Percentiles rank a stretch among this genome's conserved stretches.
These are phyloP conservation scores for Ciconia maguari DNA, from an alignment of 2,113 vertebrate genomes.

Conservation along the genomic window DNA sequence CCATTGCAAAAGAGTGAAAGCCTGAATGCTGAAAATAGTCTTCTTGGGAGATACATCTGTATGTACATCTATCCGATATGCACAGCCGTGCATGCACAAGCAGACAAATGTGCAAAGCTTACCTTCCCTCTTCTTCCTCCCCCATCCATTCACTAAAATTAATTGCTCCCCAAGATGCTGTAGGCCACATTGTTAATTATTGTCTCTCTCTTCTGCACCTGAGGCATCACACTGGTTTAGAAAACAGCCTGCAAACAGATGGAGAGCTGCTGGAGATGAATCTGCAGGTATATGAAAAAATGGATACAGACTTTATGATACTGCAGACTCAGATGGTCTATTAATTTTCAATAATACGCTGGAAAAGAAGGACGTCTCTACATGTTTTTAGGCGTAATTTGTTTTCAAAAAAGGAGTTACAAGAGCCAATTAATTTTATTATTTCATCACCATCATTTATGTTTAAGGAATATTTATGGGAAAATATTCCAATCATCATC, in stretches of 20 bases:
- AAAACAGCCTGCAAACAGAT: slow-evolving; percentile 63
- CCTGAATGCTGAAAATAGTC: slow-evolving; percentile 36
- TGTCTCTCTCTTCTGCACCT: slow-evolving; percentile 47
- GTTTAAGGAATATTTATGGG: not conserved
- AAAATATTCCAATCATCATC: not conserved
- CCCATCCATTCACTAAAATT: slow-evolving; percentile 47
- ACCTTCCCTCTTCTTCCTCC: not conserved
- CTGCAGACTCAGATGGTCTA: slow-evolving; percentile 32
- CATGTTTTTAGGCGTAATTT: not conserved
- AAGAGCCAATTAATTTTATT: not conserved
- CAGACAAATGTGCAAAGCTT: slow-evolving; percentile 3
- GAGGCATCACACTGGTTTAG: slow-evolving; percentile 20
- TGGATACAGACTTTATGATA: not conserved
- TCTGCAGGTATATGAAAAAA: slow-evolving; percentile 45
- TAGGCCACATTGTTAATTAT: slow-evolving; percentile 65
- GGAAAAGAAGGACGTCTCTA: not conserved
- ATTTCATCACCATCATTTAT: not conserved
- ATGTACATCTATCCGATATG: not conserved
- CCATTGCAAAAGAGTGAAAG: not conserved
- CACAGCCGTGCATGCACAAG: not conserved
- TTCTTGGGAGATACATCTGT: slow-evolving; percentile 2
- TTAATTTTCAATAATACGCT: slow-evolving; percentile 49
- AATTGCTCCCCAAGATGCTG: slow-evolving; percentile 56
- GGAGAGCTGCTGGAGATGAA: slow-evolving; percentile 63
- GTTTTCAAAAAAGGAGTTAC: not conserved